These are phyloP conservation scores for Allobates femoralis DNA, from an alignment of 2,797 vertebrate genomes.

Conservation along the genomic window DNA sequence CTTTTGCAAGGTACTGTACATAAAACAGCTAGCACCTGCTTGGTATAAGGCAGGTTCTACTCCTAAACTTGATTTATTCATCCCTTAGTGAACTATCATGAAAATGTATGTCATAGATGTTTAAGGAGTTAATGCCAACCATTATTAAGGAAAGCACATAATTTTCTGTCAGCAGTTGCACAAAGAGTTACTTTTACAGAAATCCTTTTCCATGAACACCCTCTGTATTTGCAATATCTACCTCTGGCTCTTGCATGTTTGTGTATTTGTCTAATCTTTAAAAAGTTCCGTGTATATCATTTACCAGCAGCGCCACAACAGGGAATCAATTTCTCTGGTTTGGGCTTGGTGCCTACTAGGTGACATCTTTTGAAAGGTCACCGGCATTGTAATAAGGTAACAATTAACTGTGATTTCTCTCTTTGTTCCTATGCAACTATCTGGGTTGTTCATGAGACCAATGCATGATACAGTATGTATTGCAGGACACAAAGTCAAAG, in stretches of 20 bases:
- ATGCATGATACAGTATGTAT: conserved; percentile 28
- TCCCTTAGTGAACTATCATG: too few species aligned
- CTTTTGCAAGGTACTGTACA: too few species aligned
- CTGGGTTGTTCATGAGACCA: conserved; percentile 27
- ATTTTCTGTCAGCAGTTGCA: not conserved
- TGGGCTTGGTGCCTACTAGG: conserved; percentile 57
- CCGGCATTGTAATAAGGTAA: conserved; percentile 27
- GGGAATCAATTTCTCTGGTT: conserved; percentile 14
- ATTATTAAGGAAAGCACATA: not conserved
- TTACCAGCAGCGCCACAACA: conserved; percentile 57
- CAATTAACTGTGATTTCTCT: conserved; percentile 36
- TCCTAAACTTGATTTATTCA: too few species aligned
- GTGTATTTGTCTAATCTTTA: conserved; percentile 60
- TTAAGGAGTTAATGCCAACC: not conserved
- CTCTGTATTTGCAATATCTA: not conserved
- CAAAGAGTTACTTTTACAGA: not conserved
- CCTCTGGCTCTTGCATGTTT: conserved; percentile 32
- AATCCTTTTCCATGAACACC: not conserved
- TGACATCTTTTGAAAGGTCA: conserved; percentile 57
- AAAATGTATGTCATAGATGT: too few species aligned
- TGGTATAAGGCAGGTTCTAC: too few species aligned
- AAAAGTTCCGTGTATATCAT: conserved; percentile 54
- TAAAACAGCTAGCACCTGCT: too few species aligned
- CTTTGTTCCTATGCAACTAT: not conserved
- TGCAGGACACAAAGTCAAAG: conserved; percentile 43